Evolutionary conservation across 2,113 vertebrate genomes (phyloP).

Genomic region (Miniopterus natalensis): DNA sequence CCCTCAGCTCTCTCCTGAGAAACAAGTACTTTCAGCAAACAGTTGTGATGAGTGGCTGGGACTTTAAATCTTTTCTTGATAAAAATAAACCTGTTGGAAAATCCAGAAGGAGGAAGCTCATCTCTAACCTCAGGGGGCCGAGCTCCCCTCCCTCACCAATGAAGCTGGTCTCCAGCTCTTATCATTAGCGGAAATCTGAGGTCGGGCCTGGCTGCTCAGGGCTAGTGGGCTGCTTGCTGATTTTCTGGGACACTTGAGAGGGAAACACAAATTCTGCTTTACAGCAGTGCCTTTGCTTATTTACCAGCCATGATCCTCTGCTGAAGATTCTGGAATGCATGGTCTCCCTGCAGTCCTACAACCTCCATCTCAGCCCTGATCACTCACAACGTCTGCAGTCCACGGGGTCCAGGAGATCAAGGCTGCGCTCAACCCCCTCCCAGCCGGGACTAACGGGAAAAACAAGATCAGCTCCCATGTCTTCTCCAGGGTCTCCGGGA

Average conservation of each 20-base stretch:
- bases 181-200: slow-evolving; percentile 79
- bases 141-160: rapidly evolving
- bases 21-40: slow-evolving; percentile 49
- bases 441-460: not conserved
- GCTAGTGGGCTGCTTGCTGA: slow-evolving; percentile 49
- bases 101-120: not conserved
- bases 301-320: slow-evolving; percentile 56
- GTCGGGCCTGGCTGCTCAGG: slow-evolving; percentile 71
- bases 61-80: slow-evolving; percentile 68
- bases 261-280: slow-evolving; percentile 28
- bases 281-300: not conserved
- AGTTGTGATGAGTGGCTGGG: slow-evolving; percentile 42
- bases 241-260: slow-evolving; percentile 43
- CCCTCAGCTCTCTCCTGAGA: not conserved
- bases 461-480: not conserved
- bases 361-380: not conserved
- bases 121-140: slow-evolving; percentile 25
- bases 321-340: not conserved
- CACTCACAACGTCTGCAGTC: not conserved
- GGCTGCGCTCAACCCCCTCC: not conserved
- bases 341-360: not conserved
- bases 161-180: slow-evolving; percentile 62
- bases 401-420: not conserved
- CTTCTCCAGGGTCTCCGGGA: not conserved
- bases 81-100: slow-evolving; percentile 77